Percentiles rank a stretch among this genome's conserved stretches.
These are phyloP conservation scores for Melipona beecheii DNA, from an alignment of 2,888 invertebrate genomes.

Conservation along the genomic window DNA sequence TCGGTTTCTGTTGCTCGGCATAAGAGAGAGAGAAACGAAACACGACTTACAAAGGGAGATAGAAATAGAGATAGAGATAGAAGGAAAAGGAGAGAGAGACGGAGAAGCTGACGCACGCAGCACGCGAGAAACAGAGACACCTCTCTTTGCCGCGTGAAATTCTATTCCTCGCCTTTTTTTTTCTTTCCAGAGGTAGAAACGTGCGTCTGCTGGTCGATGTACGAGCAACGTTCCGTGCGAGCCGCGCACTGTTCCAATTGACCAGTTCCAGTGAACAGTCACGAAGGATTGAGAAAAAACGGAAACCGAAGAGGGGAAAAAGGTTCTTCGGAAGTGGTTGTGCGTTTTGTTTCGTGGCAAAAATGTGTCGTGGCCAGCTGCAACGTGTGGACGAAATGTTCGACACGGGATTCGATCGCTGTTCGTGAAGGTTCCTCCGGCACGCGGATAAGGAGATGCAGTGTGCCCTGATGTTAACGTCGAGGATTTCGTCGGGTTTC, in stretches of 20 bases:
- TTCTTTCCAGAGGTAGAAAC: slow-evolving; percentile 12
- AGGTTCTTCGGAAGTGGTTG: neutral
- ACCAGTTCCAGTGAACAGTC: neutral
- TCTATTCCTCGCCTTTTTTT: neutral
- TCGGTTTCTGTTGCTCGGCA: neutral
- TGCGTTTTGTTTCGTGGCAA: slow-evolving; percentile 31
- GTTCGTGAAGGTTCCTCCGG: neutral
- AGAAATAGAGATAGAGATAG: neutral
- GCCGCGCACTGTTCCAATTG: neutral
- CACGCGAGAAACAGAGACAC: neutral
- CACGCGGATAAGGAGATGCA: neutral
- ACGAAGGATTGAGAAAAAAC: neutral
- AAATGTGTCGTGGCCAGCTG: slow-evolving; percentile 66
- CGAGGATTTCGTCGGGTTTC: slow-evolving; percentile 1
- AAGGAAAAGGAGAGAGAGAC: neutral
- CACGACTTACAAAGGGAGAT: too few species aligned
- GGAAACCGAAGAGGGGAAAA: neutral
- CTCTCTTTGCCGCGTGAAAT: neutral
- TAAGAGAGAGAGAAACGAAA: neutral
- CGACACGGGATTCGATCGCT: neutral
- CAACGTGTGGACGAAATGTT: slow-evolving; percentile 76
- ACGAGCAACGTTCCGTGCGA: neutral
- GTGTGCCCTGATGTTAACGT: slow-evolving; percentile 10
- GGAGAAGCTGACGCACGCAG: neutral
- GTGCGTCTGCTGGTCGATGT: neutral